Evolutionary conservation across 1,140 invertebrate genomes (phyloP), one percentile per base, ranked within the genome.

Genomic region (Ceratina calcarata): DNA sequence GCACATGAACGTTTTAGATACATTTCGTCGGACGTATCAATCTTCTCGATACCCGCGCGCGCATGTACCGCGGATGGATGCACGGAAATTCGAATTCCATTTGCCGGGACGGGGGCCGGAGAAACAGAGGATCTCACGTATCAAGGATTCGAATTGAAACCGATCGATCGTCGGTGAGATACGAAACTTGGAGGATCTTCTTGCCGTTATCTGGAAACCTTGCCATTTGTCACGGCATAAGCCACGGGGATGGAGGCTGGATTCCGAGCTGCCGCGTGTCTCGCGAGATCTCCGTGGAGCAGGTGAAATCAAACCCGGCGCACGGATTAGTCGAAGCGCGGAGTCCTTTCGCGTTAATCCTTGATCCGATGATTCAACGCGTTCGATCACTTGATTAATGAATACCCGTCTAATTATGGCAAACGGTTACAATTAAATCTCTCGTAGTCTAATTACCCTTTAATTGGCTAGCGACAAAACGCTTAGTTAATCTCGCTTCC

Each of bases 211-310:
- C 86, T 80, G 83, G 79, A 75, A 87, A 87, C 82, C 86, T 87
- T 73, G 83, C 86, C 81, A 88, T 88, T 90, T 88, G 87, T 90
- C 89, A 90, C 82, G 61, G 81, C 62, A 73, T 86, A 86, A 86
- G 85, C 85, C 78, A 77, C 32, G 81, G 82, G 74, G 83, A 60
- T 65, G 85, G 71, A 2, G 24, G 27, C 64, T 60, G 69, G 73
- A 86, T 86, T 75, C 67, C 18, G 61, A 79, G 37, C 61, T 58
- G n/a, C 83, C 53, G 49, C 27, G 24, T 24, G 55, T 53, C 62
- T 75, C 61, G 64, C 16, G 27, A 64, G 77, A 80, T 79, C 81
- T 69, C 6, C 61, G 16, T 22, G 15, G 66, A 27, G 45, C 69
- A 22, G 71, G 68, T 71, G 81, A 83, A 83, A 86, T 72, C 77